Evolutionary conservation across 2,113 vertebrate genomes (phyloP).

Genomic region (Amphiprion ocellaris): DNA sequence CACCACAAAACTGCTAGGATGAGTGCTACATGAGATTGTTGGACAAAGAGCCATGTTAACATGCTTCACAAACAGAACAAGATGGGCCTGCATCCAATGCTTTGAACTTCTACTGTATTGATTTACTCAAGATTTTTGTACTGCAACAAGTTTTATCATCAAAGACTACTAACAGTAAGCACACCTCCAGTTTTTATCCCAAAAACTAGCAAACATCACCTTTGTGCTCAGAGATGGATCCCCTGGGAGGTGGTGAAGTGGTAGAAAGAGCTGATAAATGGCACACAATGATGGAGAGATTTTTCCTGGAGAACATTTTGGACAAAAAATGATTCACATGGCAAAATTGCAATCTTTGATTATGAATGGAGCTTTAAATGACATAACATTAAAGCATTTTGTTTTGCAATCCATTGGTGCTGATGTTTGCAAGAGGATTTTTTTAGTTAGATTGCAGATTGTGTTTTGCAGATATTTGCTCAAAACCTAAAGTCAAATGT

Average conservation of each 20-base stretch:
- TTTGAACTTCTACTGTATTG: slow-evolving; percentile 29
- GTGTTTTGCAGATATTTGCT: no score
- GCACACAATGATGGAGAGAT: neutral
- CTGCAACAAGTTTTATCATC: slow-evolving; percentile 24
- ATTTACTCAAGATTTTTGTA: slow-evolving; percentile 19
- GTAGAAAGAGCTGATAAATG: neutral
- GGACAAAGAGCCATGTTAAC: neutral
- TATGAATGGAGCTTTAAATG: neutral
- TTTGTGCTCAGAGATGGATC: neutral
- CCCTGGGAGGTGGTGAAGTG: slow-evolving; percentile 6
- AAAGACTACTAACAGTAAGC: slow-evolving; percentile 17
- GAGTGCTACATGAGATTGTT: neutral
- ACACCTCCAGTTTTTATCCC: slow-evolving; percentile 10
- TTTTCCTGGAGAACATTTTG: neutral
- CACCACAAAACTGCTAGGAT: neutral
- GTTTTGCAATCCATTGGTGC: neutral
- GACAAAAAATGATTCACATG: neutral
- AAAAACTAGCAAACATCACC: slow-evolving; percentile 21
- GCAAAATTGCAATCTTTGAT: neutral
- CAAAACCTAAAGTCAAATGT: no score
- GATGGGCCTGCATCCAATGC: neutral
- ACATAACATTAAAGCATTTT: neutral
- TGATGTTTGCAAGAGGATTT: neutral
- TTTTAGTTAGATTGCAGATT: no score
- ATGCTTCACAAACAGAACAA: neutral